phyloP scores from a whole-genome alignment of 2,113 vertebrate genomes.

The Crocuta crocuta region DNA sequence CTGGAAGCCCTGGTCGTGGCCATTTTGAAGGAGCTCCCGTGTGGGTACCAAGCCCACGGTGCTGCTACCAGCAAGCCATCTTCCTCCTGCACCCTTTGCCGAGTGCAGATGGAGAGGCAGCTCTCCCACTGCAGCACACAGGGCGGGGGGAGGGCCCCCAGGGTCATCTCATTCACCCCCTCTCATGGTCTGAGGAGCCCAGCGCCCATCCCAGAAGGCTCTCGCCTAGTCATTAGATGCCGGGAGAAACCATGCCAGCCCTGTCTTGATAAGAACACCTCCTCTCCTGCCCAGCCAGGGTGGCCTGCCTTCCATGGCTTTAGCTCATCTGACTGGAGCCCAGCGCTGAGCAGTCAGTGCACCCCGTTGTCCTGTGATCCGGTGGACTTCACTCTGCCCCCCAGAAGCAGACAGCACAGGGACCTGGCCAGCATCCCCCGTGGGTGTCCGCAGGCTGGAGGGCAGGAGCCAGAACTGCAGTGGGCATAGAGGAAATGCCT shows the following conservation, averaged over 20 bases:
- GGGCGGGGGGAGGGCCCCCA: neutral
- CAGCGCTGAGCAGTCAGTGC: neutral
- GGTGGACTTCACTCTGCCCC: neutral
- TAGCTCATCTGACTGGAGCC: neutral
- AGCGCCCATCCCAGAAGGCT: neutral
- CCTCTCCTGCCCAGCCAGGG: neutral
- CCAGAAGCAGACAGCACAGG: neutral
- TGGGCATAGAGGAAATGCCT: neutral
- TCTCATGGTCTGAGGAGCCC: neutral
- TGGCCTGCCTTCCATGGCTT: rapidly evolving
- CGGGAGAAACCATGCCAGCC: neutral
- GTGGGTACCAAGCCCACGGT: neutral
- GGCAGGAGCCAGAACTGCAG: neutral
- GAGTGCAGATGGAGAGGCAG: neutral
- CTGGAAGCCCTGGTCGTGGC: neutral
- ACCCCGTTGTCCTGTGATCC: neutral
- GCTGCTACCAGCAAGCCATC: neutral
- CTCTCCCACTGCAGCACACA: neutral
- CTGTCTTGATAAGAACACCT: neutral
- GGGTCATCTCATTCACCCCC: neutral
- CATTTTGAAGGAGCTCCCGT: neutral
- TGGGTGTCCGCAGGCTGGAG: neutral
- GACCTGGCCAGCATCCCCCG: neutral
- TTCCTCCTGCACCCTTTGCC: neutral
- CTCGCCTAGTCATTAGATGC: neutral